These are phyloP conservation scores for Acomys russatus DNA, from an alignment of 2,797 vertebrate genomes.

Conservation along the genomic window DNA sequence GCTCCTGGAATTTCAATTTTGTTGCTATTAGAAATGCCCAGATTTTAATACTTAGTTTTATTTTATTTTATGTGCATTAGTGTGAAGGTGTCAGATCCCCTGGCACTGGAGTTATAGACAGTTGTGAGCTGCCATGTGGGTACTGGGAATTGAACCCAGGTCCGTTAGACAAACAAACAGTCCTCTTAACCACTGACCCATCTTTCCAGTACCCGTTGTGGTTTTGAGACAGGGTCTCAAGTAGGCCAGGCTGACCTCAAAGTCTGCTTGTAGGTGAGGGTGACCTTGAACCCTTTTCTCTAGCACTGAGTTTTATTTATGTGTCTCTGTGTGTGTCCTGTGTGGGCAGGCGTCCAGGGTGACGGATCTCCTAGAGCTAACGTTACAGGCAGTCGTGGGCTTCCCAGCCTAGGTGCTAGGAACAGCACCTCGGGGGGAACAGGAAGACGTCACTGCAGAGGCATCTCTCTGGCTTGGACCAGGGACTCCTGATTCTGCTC, in stretches of 20 bases:
- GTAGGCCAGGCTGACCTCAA: background rate
- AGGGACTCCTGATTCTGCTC: no score
- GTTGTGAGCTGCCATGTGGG: background rate
- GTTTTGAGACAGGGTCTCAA: background rate
- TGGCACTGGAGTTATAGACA: background rate
- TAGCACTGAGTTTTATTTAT: background rate
- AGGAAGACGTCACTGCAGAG: fast-evolving
- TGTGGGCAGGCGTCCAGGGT: background rate
- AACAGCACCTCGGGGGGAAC: background rate
- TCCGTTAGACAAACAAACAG: no score
- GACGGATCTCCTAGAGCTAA: background rate
- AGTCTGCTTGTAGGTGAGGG: background rate
- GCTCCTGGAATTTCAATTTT: background rate
- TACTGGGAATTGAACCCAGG: background rate
- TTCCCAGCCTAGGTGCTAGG: background rate
- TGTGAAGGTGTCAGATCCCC: background rate
- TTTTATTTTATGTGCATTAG: no score
- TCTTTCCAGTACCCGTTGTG: background rate
- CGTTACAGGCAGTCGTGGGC: background rate
- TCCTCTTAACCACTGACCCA: background rate
- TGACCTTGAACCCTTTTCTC: background rate
- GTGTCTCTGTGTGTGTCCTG: no score
- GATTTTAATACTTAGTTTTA: no score
- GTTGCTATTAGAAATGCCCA: no score
- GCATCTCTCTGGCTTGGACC: background rate